phyloP scores from a whole-genome alignment of 2,113 vertebrate species.

The Balaeniceps rex region DNA sequence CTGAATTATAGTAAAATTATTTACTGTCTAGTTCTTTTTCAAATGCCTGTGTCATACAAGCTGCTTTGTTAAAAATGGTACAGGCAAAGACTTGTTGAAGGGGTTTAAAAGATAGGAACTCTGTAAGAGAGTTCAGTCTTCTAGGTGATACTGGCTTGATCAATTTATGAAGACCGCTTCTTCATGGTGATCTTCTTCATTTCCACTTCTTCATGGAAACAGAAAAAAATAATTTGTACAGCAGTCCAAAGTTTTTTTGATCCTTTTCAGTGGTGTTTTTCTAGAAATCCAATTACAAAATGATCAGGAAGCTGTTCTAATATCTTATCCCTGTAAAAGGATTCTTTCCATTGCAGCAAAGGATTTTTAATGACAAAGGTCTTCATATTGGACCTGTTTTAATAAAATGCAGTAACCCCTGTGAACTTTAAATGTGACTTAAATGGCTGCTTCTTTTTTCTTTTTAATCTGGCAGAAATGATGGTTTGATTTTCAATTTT shows the following conservation, averaged over 20 bases:
- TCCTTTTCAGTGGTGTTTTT: not conserved
- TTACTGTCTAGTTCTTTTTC: not conserved
- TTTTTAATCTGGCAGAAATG: not conserved
- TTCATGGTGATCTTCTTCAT: not conserved
- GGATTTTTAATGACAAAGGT: not conserved
- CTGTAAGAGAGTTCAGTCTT: not conserved
- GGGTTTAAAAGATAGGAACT: not conserved
- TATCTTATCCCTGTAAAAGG: not conserved
- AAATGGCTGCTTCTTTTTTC: not conserved
- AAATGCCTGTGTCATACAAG: not conserved
- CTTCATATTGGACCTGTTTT: not conserved
- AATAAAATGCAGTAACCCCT: not conserved
- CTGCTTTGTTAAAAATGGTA: not conserved
- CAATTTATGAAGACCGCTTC: not conserved
- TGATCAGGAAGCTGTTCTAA: not conserved
- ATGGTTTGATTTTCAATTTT: not conserved
- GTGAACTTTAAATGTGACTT: not conserved
- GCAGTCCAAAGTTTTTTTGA: not conserved
- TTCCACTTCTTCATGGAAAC: not conserved
- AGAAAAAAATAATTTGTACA: not conserved
- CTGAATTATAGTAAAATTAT: not conserved
- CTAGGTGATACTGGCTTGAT: not conserved
- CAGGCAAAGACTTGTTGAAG: not conserved
- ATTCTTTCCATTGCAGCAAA: not conserved
- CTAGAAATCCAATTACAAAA: not conserved